phyloP scores from a whole-genome alignment of 2,888 invertebrate genomes.

The Omphaloscelis lunosa region DNA sequence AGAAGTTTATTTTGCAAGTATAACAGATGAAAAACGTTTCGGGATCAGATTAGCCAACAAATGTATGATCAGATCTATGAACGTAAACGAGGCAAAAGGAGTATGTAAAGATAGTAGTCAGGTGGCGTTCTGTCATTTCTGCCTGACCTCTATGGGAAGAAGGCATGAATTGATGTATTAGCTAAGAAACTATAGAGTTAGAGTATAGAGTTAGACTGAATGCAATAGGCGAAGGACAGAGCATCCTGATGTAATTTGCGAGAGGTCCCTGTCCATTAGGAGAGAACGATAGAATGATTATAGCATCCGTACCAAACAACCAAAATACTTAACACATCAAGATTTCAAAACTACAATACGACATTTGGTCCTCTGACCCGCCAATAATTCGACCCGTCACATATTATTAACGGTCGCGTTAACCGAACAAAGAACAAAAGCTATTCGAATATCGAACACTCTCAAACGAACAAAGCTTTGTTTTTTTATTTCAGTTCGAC shows the following conservation, averaged over 20 bases:
- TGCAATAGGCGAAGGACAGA: background rate
- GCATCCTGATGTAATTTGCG: background rate
- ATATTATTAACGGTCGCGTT: constrained; percentile 75
- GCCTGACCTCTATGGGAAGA: no score
- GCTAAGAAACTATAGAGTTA: no score
- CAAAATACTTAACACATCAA: constrained; percentile 18
- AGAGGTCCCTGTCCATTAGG: background rate
- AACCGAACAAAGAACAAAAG: constrained; percentile 84
- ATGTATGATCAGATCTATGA: no score
- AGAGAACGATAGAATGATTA: background rate
- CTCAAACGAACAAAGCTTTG: constrained; percentile 78
- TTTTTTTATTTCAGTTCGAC: constrained; percentile 71
- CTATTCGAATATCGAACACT: constrained; percentile 78
- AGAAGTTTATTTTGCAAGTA: background rate
- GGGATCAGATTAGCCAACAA: background rate
- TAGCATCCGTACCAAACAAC: constrained; percentile 8
- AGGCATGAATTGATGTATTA: no score
- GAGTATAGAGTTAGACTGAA: no score
- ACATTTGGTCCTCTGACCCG: constrained; percentile 45
- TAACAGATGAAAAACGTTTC: background rate
- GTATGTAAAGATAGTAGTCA: no score
- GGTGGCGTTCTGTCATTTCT: no score
- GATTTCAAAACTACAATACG: constrained; percentile 28
- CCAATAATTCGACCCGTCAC: constrained; percentile 66
- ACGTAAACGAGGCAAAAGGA: no score